phyloP scores from a whole-genome alignment of 2,797 vertebrate species.

The Triplophysa bombifrons region DNA sequence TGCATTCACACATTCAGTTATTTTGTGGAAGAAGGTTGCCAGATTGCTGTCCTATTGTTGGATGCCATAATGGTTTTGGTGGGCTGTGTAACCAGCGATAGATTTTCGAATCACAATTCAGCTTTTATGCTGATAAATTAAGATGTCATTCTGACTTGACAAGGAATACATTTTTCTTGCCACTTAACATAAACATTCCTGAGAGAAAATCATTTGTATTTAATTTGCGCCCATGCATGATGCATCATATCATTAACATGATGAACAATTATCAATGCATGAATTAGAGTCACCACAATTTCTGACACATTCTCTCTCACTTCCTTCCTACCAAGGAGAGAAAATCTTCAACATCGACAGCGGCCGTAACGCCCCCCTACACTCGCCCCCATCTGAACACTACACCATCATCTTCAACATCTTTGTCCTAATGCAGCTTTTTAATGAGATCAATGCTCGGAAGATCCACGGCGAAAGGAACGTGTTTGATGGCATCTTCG shows the following conservation, averaged over 20 bases:
- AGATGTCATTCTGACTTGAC: not conserved
- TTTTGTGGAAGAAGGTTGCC: not conserved
- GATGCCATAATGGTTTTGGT: not conserved
- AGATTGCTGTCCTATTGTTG: not conserved
- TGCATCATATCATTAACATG: constrained; percentile 2
- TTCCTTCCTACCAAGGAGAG: constrained; percentile 76
- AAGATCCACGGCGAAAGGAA: constrained; percentile 89
- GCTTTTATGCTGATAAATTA: not conserved
- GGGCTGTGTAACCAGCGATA: not conserved
- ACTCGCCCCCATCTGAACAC: constrained; percentile 88
- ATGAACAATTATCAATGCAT: not conserved
- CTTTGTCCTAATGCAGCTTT: constrained; percentile 90
- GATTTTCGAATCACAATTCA: not conserved
- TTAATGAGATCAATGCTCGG: constrained; percentile 88
- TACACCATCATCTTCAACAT: constrained; percentile 92
- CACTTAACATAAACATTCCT: not conserved
- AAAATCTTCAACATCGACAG: constrained; percentile 90
- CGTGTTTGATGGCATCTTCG: constrained; percentile 85
- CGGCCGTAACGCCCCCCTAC: constrained; percentile 86
- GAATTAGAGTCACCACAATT: not conserved
- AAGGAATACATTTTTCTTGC: not conserved
- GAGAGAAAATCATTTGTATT: not conserved
- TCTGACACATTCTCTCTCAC: not conserved
- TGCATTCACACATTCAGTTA: not conserved
- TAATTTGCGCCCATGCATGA: not conserved